Evolutionary conservation across 2,113 vertebrate species (phyloP), one percentile per base, ranked within the genome.

Genomic region (Microtus pennsylvanicus): DNA sequence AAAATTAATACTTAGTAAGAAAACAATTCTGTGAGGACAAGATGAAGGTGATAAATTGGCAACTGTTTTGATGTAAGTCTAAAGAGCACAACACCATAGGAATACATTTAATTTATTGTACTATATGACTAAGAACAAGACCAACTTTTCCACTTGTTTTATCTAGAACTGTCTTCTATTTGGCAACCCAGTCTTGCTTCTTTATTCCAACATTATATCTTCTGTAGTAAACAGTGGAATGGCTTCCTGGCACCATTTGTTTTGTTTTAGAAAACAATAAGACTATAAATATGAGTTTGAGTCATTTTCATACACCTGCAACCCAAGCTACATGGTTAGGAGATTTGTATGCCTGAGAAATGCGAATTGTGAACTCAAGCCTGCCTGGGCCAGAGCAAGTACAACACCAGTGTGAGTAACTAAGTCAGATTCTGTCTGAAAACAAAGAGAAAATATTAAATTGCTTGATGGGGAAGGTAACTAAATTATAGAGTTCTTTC

Each of bases 21-120:
- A 35, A 52, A 52, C 50, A 94, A 91, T 76, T 42, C 14, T 82
- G 58, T 82, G 58, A 61, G 33, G 22, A 58, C 80, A 85, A 80
- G 33, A 74, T 72, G 65, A 95, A 92, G 89, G 67, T 9, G 91
- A 94, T 82, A 86, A 69, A 72, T 33, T 95, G 72, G 30, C 76
- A 87, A 82, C 16, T 89, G 38, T 87, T 89, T 33, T 87, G 50
- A 47, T 22, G 16, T 47, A 47, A 86, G 30, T 4, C 47, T 81
- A 82, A 13, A 88, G 83, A 96, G 16, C 14, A 86, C 30, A 5
- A 50, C 75, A 72, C 13, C 11, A 21, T 26, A 11, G 11, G 7
- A 70, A 85, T 26, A 72, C 69, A 89, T 47, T 28, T 55, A 47
- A 55, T 24, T 35, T 1, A 72, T n/a, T 85, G 2, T 42, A 76